A percentile compares a stretch with the other conserved stretches of the same genome.
These are phyloP conservation scores for Thymelicus sylvestris DNA, from an alignment of 2,888 invertebrate genomes.

Conservation along the genomic window DNA sequence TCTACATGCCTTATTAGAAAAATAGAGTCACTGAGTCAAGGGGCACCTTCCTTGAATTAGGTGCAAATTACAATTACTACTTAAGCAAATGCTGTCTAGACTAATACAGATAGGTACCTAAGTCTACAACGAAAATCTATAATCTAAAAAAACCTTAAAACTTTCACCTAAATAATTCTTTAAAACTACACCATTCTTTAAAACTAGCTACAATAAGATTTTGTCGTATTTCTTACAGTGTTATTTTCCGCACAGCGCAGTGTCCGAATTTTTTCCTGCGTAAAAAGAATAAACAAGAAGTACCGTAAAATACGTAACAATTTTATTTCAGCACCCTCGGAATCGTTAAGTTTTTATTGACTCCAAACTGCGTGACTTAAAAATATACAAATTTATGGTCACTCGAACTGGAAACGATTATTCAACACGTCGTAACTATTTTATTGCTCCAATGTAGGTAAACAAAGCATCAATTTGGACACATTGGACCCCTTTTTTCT, in stretches of 20 bases:
- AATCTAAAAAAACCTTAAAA: too few relatives aligned
- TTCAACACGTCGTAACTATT: conserved; percentile 84
- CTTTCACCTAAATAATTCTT: too few relatives aligned
- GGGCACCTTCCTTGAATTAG: too few relatives aligned
- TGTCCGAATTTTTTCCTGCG: conserved; percentile 30
- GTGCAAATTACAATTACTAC: too few relatives aligned
- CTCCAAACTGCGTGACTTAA: conserved; percentile 81
- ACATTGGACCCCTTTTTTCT: conserved; percentile 52
- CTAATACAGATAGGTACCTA: too few relatives aligned
- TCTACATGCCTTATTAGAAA: too few relatives aligned
- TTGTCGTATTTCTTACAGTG: conserved; percentile 2
- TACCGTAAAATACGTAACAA: conserved; percentile 66
- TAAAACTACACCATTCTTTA: neutral
- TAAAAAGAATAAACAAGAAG: conserved; percentile 50
- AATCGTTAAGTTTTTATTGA: conserved; percentile 83
- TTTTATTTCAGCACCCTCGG: conserved; percentile 76
- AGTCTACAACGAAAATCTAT: too few relatives aligned
- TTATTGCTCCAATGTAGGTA: conserved; percentile 80
- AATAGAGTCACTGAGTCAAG: too few relatives aligned
- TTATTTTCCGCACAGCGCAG: neutral
- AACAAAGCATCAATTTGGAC: conserved; percentile 77
- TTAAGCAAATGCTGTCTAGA: too few relatives aligned
- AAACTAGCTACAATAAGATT: conserved; percentile 21
- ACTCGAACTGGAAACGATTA: conserved; percentile 81
- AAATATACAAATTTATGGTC: conserved; percentile 84